Percentiles rank a stretch among this genome's conserved stretches.
phyloP scores from a whole-genome alignment of 2,797 vertebrate genomes.

The Chiloscyllium punctatum region DNA sequence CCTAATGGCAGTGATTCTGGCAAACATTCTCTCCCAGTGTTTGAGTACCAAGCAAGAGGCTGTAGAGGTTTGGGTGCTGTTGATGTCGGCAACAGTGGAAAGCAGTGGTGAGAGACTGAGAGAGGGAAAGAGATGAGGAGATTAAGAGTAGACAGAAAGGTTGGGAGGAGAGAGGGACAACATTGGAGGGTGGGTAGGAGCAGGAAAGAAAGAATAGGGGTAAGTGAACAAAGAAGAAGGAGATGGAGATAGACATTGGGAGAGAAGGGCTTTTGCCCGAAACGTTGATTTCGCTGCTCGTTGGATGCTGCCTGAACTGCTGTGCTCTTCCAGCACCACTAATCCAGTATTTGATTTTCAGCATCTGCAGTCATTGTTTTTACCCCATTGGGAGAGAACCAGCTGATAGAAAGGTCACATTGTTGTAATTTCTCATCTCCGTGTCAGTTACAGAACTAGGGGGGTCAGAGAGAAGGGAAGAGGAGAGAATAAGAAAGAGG shows the following conservation, averaged over 20 bases:
- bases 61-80: too few species aligned
- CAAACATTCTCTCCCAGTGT: not conserved
- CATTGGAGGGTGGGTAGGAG: not conserved
- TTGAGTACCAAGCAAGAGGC: not conserved
- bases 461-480: not conserved
- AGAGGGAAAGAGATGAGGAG: not conserved
- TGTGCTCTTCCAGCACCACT: too few species aligned
- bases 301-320: too few species aligned
- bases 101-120: not conserved
- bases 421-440: not conserved
- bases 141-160: not conserved
- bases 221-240: not conserved
- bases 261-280: too few species aligned
- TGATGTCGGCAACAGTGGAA: not conserved
- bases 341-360: too few species aligned
- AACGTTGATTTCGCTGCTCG: too few species aligned
- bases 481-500: not conserved
- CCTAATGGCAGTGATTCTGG: slow-evolving; percentile 10
- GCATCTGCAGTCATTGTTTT: too few species aligned
- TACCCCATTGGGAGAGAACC: not conserved
- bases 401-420: not conserved
- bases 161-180: not conserved
- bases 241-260: not conserved
- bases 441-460: not conserved
- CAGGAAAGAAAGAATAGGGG: not conserved